Percentiles rank a stretch among this genome's conserved stretches.
phyloP scores from a whole-genome alignment of 1,140 invertebrate species.

The Ectropis grisescens region DNA sequence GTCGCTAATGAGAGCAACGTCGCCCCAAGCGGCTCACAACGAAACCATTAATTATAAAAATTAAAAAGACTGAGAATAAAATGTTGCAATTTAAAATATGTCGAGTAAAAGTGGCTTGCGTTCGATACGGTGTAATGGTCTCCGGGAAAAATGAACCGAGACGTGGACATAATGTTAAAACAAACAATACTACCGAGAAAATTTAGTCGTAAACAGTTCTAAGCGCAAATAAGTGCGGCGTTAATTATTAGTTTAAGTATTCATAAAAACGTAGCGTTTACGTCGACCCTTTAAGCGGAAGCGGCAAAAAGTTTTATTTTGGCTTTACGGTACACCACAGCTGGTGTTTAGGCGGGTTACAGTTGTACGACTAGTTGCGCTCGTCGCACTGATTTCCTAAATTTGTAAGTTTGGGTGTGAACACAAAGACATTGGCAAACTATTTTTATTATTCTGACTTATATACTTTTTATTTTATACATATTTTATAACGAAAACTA shows the following conservation, averaged over 20 bases:
- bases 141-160: slow-evolving; percentile 20
- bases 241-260: slow-evolving; percentile 46
- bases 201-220: slow-evolving; percentile 37
- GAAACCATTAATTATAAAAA: slow-evolving; percentile 48
- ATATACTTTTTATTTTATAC: no score
- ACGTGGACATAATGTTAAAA: slow-evolving; percentile 21
- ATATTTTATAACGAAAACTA: no score
- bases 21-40: slow-evolving; percentile 13
- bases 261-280: slow-evolving; percentile 38
- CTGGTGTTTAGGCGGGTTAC: slow-evolving; percentile 17
- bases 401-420: no score
- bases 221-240: slow-evolving; percentile 33
- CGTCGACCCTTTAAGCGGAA: slow-evolving; percentile 26
- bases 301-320: slow-evolving; percentile 36
- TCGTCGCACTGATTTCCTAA: slow-evolving; percentile 7
- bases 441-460: no score
- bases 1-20: no score
- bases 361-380: neutral
- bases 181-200: slow-evolving; percentile 30
- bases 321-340: slow-evolving; percentile 22
- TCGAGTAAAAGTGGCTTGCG: slow-evolving; percentile 22
- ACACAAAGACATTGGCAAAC: no score
- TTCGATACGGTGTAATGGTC: slow-evolving; percentile 37
- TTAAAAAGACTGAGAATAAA: slow-evolving; percentile 40
- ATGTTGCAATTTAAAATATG: slow-evolving; percentile 37